Evolutionary conservation across 2,797 vertebrate species (phyloP), one percentile per base, ranked within the genome.

Genomic region (Oreortyx pictus): DNA sequence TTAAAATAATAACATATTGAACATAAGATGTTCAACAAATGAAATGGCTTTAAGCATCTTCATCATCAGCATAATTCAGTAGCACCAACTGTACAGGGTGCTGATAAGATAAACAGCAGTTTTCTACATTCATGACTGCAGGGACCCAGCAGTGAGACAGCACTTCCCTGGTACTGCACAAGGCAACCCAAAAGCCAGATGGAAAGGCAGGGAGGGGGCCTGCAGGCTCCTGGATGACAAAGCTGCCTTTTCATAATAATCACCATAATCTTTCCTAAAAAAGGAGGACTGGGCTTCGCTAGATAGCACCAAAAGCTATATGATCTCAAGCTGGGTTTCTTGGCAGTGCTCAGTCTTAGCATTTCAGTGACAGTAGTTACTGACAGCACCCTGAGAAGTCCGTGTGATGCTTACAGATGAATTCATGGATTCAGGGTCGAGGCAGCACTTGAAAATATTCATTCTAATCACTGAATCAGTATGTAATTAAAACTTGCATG

Each of bases 181-280:
- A 44, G 46, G 33, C 44, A 76, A 27, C 61, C 16, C 39, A 50
- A 52, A 81, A 77, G 70, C 88, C 89, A 91, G 80, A 91, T 86
- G 67, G 94, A 88, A 79, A 90, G 89, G 67, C 88, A 90, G 72
- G 70, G 56, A 82, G 70, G 52, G 76, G 71, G 77, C 93, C 91
- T 93, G 49, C 70, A 72, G 76, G 71, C 47, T 94, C 72, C 81
- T 64, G 60, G 24, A 66, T 72, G 91, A 92, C 80, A 92, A 86
- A 89, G 46, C 44, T 86, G 33, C 41, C 3, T 2, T 94, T 83
- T 92, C 77, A 65, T 62, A 83, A 23, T 56, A 16, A 31, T 82
- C 54, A 13, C 82, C 35, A 44, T 25, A 71, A 29, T 57, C 47
- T 67, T 84, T 91, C 88, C 82, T 91, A 35, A 64, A 91, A 61